A percentile compares a stretch with the other conserved stretches of the same genome.
Evolutionary conservation across 2,113 vertebrate species (phyloP).

Genomic region (Cheirogaleus medius): DNA sequence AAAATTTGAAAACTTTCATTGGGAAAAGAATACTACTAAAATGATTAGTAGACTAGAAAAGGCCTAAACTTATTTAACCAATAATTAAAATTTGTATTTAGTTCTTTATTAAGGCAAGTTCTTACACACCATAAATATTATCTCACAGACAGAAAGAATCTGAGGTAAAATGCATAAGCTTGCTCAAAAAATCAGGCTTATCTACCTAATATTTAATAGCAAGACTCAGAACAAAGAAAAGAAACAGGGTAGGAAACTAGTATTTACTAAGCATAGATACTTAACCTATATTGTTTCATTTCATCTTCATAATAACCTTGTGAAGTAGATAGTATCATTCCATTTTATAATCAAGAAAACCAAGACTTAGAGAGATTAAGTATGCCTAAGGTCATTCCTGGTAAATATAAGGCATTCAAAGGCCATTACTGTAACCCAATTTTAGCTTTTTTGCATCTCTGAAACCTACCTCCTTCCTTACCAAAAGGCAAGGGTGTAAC

Average conservation of each 20-base stretch:
- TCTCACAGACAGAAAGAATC: background rate
- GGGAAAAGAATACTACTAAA: background rate
- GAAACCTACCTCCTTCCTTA: background rate
- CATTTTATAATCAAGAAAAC: background rate
- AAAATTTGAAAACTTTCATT: background rate
- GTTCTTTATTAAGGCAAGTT: background rate
- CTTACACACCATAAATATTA: background rate
- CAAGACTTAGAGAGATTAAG: background rate
- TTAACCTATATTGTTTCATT: background rate
- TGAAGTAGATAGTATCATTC: background rate
- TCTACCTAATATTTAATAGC: background rate
- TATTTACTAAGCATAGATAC: background rate
- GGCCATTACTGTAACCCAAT: background rate
- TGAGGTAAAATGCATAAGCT: background rate
- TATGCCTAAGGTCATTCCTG: background rate
- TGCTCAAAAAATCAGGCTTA: background rate
- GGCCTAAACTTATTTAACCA: background rate
- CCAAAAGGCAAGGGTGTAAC: background rate
- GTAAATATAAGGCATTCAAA: background rate
- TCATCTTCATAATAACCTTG: background rate
- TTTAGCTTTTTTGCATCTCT: background rate
- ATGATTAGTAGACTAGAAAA: slow-evolving; percentile 29
- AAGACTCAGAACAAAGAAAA: background rate
- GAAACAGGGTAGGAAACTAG: background rate
- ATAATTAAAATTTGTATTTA: background rate